A percentile compares a stretch with the other conserved stretches of the same genome.
phyloP scores from a whole-genome alignment of 2,797 vertebrate species.

The Psittacula derbiana region DNA sequence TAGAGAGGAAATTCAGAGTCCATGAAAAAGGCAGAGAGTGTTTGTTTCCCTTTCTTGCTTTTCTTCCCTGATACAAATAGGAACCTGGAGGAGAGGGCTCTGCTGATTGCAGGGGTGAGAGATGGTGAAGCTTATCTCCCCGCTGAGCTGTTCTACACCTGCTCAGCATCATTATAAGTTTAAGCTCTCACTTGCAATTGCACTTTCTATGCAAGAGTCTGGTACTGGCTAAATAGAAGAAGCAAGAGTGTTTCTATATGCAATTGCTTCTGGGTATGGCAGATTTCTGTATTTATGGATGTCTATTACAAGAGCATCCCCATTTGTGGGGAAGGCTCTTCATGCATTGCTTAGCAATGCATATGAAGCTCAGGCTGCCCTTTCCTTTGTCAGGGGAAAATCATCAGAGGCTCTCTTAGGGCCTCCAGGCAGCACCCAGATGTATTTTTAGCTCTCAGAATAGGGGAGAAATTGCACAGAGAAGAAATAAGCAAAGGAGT shows the following conservation, averaged over 20 bases:
- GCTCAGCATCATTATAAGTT: background rate
- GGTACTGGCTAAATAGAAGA: background rate
- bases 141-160: conserved; percentile 13
- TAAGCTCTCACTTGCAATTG: background rate
- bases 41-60: background rate
- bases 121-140: background rate
- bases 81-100: background rate
- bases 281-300: conserved; percentile 30
- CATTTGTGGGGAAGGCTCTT: conserved; percentile 22
- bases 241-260: background rate
- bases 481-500: conserved; percentile 1
- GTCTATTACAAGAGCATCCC: background rate
- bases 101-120: background rate
- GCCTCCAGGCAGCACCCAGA: conserved; percentile 39
- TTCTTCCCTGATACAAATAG: background rate
- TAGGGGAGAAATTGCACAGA: background rate
- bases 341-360: conserved; percentile 43
- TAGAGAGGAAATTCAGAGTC: background rate
- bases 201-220: background rate
- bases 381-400: background rate
- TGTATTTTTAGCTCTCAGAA: conserved; percentile 40
- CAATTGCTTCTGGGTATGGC: conserved; percentile 12
- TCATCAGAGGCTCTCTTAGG: background rate
- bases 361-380: conserved; percentile 10
- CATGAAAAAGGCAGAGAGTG: background rate